Evolutionary conservation across 2,888 invertebrate species (phyloP).

Genomic region (Thysanoteuthis rhombus): DNA sequence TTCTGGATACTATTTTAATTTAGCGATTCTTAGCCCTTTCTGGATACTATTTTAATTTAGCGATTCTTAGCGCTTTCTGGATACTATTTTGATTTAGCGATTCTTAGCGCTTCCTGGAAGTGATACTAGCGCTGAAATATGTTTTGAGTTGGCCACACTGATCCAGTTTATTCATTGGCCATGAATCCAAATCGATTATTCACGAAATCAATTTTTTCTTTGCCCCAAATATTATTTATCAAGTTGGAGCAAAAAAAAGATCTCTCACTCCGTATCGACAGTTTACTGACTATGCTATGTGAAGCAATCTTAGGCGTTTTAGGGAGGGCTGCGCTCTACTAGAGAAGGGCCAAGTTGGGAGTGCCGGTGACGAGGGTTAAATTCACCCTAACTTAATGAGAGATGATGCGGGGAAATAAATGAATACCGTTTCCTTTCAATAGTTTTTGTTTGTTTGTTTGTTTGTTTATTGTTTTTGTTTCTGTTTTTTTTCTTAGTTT

Average conservation of each 20-base stretch:
- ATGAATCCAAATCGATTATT: not conserved
- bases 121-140: no score
- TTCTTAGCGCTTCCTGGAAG: no score
- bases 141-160: no score
- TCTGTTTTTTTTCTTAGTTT: not conserved
- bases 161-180: not conserved
- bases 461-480: no score
- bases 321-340: no score
- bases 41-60: no score
- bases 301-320: not conserved
- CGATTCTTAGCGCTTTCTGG: no score
- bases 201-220: not conserved
- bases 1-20: no score
- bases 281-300: not conserved
- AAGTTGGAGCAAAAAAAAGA: not conserved
- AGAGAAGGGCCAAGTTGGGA: not conserved
- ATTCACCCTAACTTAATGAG: not conserved
- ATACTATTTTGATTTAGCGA: no score
- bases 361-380: not conserved
- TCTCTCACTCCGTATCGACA: not conserved
- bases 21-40: no score
- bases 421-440: not conserved
- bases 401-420: not conserved
- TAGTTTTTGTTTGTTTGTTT: not conserved
- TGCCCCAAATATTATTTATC: not conserved